These are phyloP conservation scores for Drosophila mimica DNA, from an alignment of 2,888 invertebrate species.

Conservation along the genomic window DNA sequence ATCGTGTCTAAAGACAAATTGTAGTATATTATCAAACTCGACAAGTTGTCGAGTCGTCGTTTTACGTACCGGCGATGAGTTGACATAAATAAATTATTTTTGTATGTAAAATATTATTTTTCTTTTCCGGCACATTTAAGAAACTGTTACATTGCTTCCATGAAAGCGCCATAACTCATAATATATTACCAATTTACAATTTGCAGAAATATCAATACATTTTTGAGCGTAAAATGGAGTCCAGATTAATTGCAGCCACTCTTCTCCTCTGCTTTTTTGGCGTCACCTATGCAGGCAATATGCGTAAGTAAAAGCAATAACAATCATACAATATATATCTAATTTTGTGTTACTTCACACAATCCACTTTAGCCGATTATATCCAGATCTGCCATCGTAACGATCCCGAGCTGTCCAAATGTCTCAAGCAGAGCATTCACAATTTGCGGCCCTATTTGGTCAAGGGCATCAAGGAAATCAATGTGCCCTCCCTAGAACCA, in stretches of 20 bases:
- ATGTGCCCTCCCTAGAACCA: constrained; percentile 90
- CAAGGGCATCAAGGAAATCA: constrained; percentile 88
- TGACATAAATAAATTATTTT: background rate
- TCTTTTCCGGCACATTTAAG: background rate
- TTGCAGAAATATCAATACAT: constrained; percentile 28
- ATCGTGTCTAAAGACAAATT: constrained; percentile 21
- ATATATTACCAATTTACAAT: constrained; percentile 7
- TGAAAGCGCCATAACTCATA: background rate
- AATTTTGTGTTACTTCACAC: background rate
- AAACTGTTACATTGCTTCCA: background rate
- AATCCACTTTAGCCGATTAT: constrained; percentile 87
- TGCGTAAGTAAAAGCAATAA: constrained; percentile 72
- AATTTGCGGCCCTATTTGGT: constrained; percentile 87
- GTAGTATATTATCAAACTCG: constrained; percentile 10
- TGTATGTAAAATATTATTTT: background rate
- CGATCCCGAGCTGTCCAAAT: constrained; percentile 87
- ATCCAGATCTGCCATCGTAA: constrained; percentile 89
- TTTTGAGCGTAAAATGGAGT: constrained; percentile 54
- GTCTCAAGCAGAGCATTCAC: constrained; percentile 88
- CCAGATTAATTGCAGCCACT: constrained; percentile 36
- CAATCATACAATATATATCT: background rate
- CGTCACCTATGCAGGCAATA: constrained; percentile 49
- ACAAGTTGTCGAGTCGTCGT: constrained; percentile 27
- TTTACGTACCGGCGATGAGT: constrained; percentile 21
- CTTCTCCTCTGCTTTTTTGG: constrained; percentile 56